Evolutionary conservation across 2,113 vertebrate species (phyloP), one percentile per base, ranked within the genome.

Genomic region (Dolichotis patagonum): DNA sequence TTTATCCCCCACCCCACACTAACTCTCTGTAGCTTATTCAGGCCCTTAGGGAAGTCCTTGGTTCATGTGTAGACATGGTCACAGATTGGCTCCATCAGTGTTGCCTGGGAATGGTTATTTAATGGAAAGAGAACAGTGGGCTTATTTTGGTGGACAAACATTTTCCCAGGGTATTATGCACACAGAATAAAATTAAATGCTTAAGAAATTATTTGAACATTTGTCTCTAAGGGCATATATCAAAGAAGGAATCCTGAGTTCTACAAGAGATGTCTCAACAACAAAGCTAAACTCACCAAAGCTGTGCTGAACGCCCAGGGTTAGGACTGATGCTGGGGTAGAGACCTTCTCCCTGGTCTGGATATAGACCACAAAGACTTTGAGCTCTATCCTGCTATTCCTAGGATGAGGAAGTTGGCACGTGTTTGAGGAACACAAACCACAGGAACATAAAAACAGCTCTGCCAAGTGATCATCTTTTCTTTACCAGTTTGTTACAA

Each of bases 361-460:
- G 38, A 3, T 22, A 11, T 5, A 20, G 77, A 17, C 9, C 2
- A 2, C 0, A 3, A 3, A 22, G 52, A 22, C n/a, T 65, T 3
- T 0, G 62, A 38, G 32, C 19, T 30, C 56, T 1, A 2, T 19
- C 26, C 43, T 56, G 3, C 52, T 5, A 0, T 1, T 24, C 91
- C 65, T 3, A 7, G 73, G 22, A 58, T n/a, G 1, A 26, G 67
- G 28, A 71, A 43, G 41, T 7, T 6, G 3, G 62, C 2, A 0
- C 7, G 1, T 49, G 7, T 20, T 20, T 41, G 78, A 41, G 11
- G 17, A 77, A 0, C 26, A 0, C 26, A 30, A 7, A 11, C 69
- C 13, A 8, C 4, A 1, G 54, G 7, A 28, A 35, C 17, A 5
- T 0, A 1, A 1, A 41, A 43, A 12, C 1, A 9, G 4, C 3